These are phyloP conservation scores for Vidua chalybeata DNA, from an alignment of 2,113 vertebrate species.

Conservation along the genomic window DNA sequence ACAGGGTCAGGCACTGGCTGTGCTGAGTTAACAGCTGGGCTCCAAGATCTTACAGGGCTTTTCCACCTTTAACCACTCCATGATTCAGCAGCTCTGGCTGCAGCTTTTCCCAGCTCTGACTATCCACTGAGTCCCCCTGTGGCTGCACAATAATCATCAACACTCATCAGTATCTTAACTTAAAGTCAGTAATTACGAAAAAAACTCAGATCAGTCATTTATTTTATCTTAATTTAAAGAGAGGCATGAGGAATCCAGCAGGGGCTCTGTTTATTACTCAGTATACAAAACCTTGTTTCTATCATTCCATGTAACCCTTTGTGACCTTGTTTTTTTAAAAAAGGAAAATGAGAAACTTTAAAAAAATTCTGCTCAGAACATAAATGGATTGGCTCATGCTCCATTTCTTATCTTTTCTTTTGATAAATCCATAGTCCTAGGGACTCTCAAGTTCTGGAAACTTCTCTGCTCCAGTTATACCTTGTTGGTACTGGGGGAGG, in stretches of 20 bases:
- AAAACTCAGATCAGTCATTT: background rate
- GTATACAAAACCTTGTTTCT: background rate
- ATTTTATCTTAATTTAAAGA: background rate
- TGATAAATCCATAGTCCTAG: background rate
- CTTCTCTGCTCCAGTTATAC: background rate
- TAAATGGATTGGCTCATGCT: background rate
- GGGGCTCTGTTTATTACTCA: background rate
- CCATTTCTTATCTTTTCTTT: background rate
- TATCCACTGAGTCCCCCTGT: background rate
- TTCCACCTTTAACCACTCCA: background rate
- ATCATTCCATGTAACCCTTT: background rate
- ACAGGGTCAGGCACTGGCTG: fast-evolving
- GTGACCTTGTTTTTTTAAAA: background rate
- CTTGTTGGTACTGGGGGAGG: background rate
- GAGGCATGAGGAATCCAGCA: background rate
- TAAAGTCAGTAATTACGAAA: background rate
- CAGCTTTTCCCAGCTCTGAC: background rate
- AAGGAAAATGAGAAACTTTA: background rate
- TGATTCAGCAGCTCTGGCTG: background rate
- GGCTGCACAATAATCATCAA: background rate
- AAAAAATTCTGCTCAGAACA: background rate
- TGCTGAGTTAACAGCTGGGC: background rate
- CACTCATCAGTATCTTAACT: background rate
- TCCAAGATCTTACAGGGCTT: background rate
- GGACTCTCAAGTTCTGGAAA: background rate